Base-by-base conservation (phyloP, 2,797 vertebrate genomes). In the Pipistrellus kuhlii region DNA sequence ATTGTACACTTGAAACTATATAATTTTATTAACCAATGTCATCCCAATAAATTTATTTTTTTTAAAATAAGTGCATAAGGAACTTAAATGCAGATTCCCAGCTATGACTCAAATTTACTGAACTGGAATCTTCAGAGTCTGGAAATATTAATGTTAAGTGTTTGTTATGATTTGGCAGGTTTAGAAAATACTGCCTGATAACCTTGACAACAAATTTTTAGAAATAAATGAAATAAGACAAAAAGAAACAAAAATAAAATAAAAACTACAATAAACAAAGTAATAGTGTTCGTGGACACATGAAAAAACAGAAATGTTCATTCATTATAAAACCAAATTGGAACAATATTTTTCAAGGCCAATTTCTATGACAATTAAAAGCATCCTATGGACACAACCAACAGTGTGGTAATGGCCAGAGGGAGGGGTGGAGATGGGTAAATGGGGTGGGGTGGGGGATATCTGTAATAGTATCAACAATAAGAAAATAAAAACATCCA, bases 281-380 rank as follows among this genome's bases (percentile, higher is more conserved):
- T 68, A 71, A 44, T 51, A 89, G 35, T 53, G 69, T 64, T 80
- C 5, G 15, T 62, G 46, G 17, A 66, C 35, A 78, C 23, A 51
- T 48, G 4, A 80, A 46, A 46, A 69, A 89, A 71, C 27, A 55
- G 32, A 72, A 57, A 53, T 77, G 75, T 32, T 57, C 62, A 78
- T 87, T 57, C 3, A 48, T 86, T 48, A 72, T 2, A 86, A 62
- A 77, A 71, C 8, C 14, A 83, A 59, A 87, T 15, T 78, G 38
- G 35, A n/a, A 72, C 20, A 93, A 35, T 32, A 64, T 92, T 84
- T 86, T 91, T 88, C 59, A 77, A 87, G 57, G 81, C 32, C 38
- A 32, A 90, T 32, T 80, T 93, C 32, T 69, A 94, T 90, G 15
- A 68, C 72, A 62, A 46, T 59, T 73, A 85, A 89, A 89, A 92